Base-by-base conservation (phyloP, 2,113 vertebrate genomes). In the Nyctibius bracteatus region DNA sequence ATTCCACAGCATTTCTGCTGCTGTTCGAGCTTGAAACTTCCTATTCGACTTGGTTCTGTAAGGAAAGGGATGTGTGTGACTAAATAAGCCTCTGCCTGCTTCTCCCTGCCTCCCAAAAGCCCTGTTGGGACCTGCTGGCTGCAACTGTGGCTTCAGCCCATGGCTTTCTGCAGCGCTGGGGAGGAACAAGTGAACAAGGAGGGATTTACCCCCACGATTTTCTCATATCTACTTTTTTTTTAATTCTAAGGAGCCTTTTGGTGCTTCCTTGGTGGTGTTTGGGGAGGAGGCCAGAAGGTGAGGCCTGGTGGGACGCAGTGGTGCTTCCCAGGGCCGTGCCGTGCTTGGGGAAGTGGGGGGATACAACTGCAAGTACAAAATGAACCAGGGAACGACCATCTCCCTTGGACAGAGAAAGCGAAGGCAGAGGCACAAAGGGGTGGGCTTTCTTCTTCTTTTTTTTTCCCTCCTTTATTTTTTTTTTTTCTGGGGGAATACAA, bases 401-500 rank as follows among this genome's bases (percentile, higher is more conserved):
- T 94, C 90, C 79, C 88, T 51, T 0, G 43, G 85, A 35, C 72
- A 63, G 75, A 81, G 84, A 84, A 35, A 81, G 86, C 23, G 0
- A 79, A 65, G 71, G 80, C 81, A 52, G 67, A 83, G 80, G 82
- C 95, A 96, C 86, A 94, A 86, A 84, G 71, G 88, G 86, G 46
- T 91, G 95, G 88, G 72, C 51, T 95, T 70, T 46, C 78, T 81
- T 43, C n/a, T 49, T 22, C 4, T 16, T 7, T 3, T 16, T 37
- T 14, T 43, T 58, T 8, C 4, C 14, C 6, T 28, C 8, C 4
- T 41, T 27, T 27, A 55, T 31, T 49, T 20, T 67, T 67, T 35
- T 44, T 41, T n/a, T 22, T 35, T 37, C 31, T 5, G 62, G 86
- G 90, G 88, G 88, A 92, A 94, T 44, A 97, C 92, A 97, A 95